Evolutionary conservation across 2,888 invertebrate species (phyloP).

Genomic region (Tetragnatha montana): DNA sequence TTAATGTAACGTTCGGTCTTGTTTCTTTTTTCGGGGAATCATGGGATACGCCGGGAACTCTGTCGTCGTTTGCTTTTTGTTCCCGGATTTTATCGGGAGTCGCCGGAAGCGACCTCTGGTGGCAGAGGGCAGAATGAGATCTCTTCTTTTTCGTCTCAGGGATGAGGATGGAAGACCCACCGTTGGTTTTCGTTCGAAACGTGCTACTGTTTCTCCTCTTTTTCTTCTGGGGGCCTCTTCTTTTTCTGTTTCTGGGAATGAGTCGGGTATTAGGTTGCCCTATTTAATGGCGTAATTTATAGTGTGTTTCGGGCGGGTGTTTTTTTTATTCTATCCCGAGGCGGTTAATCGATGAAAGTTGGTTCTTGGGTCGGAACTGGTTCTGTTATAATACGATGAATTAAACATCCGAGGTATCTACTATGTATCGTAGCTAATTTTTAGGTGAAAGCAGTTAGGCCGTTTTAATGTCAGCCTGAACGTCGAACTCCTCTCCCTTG

Average conservation of each 20-base stretch:
- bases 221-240: neutral
- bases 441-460: too few relatives aligned
- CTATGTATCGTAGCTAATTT: too few relatives aligned
- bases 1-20: conserved; percentile 44
- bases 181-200: neutral
- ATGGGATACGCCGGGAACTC: conserved; percentile 39
- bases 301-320: neutral
- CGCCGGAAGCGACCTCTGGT: conserved; percentile 36
- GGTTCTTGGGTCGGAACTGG: too few relatives aligned
- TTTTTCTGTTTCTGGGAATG: conserved; percentile 14
- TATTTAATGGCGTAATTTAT: conserved; percentile 56
- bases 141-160: conserved; percentile 45
- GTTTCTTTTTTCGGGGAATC: conserved; percentile 15
- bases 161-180: neutral
- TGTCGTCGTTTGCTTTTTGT: conserved; percentile 40
- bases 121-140: conserved; percentile 37
- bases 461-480: too few relatives aligned
- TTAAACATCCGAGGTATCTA: too few relatives aligned
- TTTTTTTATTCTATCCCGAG: too few relatives aligned
- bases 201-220: conserved; percentile 20
- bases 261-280: conserved; percentile 26
- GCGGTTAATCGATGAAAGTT: too few relatives aligned
- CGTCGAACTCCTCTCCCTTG: too few relatives aligned
- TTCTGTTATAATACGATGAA: too few relatives aligned
- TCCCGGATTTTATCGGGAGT: conserved; percentile 16